Base-by-base conservation (phyloP, 2,797 vertebrate genomes). In the Mustela erminea region DNA sequence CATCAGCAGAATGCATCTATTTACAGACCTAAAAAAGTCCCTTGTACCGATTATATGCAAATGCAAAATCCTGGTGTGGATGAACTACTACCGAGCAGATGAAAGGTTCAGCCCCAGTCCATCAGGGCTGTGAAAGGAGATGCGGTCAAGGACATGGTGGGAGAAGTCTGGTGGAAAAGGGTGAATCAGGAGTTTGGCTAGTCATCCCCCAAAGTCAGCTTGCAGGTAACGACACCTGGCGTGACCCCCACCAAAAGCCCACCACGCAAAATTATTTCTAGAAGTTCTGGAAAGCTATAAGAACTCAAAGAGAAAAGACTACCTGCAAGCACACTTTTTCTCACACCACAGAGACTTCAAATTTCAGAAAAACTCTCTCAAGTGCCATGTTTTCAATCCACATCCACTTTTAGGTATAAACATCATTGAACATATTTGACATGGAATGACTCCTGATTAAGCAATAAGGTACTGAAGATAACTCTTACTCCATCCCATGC, bases 391-490 rank as follows among this genome's bases (percentile, higher is more conserved):
- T 89, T 93, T 87, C 58, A 58, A 72, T 92, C 62, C 88, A 68
- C 46, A 56, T 46, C 84, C 38, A 94, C 27, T 88, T 91, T 89
- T 62, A 93, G 70, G 52, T 32, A 91, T 90, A 72, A 88, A 64
- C 12, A 83, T 77, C 84, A 38, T 7, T 85, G 56, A 81, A 77
- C 11, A 91, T 72, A 82, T 56, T 13, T 95, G 74, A 83, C 32
- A 70, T 7, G n/a, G 54, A 94, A 41, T 87, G 32, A 49, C 20
- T 89, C 96, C 52, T 74, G 5, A 72, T 72, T 91, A 72, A 91
- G 25, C 64, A 91, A 77, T 78, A 90, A 84, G 7, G 0, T 64
- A 77, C 27, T 46, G 43, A 95, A 92, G n/a, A 83, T 23, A 87
- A 82, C 35, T 27, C 38, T 82, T 77, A 95, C 4, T 84, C 52